These are phyloP conservation scores for Chirona hameri DNA, from an alignment of 2,888 invertebrate genomes.

Conservation along the genomic window DNA sequence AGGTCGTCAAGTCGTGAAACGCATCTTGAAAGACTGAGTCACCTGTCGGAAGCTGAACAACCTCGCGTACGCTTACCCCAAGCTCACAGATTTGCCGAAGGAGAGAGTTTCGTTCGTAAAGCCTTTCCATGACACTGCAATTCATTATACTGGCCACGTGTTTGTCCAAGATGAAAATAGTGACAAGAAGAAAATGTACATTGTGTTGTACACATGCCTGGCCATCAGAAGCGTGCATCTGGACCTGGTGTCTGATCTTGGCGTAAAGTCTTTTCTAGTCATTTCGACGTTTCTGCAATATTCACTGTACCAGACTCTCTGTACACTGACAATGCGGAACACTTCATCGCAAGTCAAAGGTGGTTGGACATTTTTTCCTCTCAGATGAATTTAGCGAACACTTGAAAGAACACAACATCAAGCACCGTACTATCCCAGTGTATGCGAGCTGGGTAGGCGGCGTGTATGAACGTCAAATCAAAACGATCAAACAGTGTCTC, in stretches of 20 bases:
- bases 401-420: neutral
- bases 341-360: conserved; percentile 1
- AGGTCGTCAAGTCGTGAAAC: conserved; percentile 22
- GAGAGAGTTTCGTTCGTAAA: conserved; percentile 22
- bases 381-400: neutral
- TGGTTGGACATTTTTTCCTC: neutral
- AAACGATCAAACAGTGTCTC: conserved; percentile 1
- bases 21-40: conserved; percentile 5
- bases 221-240: conserved; percentile 27
- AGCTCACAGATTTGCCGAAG: neutral
- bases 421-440: conserved; percentile 25
- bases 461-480: conserved; percentile 10
- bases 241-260: neutral
- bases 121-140: conserved; percentile 26
- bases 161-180: neutral
- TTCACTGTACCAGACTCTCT: conserved; percentile 14
- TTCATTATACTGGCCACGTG: conserved; percentile 26
- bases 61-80: conserved; percentile 29
- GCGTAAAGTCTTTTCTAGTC: neutral
- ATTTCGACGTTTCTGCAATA: conserved; percentile 23
- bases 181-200: neutral
- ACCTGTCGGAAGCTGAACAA: conserved; percentile 30
- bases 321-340: conserved; percentile 28
- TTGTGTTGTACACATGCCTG: conserved; percentile 28
- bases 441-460: conserved; percentile 26